Percentiles rank a stretch among this genome's conserved stretches.
Evolutionary conservation across 1,140 invertebrate genomes (phyloP).

Genomic region (Mya arenaria): DNA sequence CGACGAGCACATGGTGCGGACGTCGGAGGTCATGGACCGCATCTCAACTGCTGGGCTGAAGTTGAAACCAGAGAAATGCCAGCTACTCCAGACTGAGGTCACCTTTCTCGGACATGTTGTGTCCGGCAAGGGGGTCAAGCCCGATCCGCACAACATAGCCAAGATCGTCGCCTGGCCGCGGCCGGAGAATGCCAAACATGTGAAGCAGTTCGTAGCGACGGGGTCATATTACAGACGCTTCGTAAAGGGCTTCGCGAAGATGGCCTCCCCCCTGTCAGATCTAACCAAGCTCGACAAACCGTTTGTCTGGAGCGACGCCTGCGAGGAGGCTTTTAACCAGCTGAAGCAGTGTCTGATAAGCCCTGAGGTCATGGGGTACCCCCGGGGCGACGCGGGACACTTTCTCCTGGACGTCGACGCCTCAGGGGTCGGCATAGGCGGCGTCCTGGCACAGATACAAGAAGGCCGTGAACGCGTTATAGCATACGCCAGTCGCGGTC

Average conservation of each 20-base stretch:
- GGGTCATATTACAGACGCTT: conserved; percentile 45
- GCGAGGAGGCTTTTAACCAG: conserved; percentile 50
- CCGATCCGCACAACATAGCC: conserved; percentile 17
- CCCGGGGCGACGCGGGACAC: conserved; percentile 45
- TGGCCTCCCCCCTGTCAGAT: conserved; percentile 37
- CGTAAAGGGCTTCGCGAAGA: conserved; percentile 36
- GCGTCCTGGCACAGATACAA: conserved; percentile 68
- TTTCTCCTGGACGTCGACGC: conserved; percentile 66
- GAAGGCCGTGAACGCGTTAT: conserved; percentile 62
- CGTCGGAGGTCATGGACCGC: conserved; percentile 10
- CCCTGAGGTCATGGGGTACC: neutral
- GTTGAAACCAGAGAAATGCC: conserved; percentile 46
- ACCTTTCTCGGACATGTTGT: conserved; percentile 51
- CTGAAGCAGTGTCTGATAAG: conserved; percentile 42
- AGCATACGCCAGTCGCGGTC: conserved; percentile 54
- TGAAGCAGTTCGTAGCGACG: too few relatives aligned
- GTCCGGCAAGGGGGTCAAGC: conserved; percentile 6
- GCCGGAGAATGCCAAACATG: too few relatives aligned
- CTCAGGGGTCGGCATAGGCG: conserved; percentile 65
- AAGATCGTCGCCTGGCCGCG: conserved; percentile 6
- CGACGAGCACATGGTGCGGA: too few relatives aligned
- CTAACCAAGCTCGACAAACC: neutral
- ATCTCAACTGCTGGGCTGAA: conserved; percentile 40
- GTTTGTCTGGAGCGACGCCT: conserved; percentile 36
- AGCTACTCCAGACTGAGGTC: conserved; percentile 54